Evolutionary conservation across 2,113 vertebrate genomes (phyloP), one percentile per base, ranked within the genome.

Genomic region (Gasterosteus aculeatus): DNA sequence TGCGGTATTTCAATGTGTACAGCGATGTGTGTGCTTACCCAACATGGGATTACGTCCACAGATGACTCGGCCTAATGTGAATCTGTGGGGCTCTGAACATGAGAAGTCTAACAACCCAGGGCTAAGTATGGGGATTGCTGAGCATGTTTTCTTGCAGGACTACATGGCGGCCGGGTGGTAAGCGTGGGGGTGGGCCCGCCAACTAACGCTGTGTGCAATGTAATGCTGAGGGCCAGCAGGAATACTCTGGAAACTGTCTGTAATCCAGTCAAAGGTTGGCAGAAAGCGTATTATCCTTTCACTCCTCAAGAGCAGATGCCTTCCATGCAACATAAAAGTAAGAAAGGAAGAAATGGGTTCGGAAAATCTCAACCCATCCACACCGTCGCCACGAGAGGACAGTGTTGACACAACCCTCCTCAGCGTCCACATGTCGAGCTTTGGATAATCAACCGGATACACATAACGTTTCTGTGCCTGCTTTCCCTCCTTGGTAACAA

Each of bases 401-500:
- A 18, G 58, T 16, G 7, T 51, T 22, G 7, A 8, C 46, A 53
- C 54, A 26, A 44, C 49, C 38, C 31, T 26, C 19, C 63, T 56
- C 51, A n/a, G 19, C 5, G 15, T 26, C 38, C 69, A 58, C 18
- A 14, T 73, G 75, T 71, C 64, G 29, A 49, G 77, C 51, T 51
- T 54, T 74, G 62, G 49, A 58, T 76, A 60, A 81, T 75, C 61
- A 60, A 85, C 58, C 46, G 51, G 71, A 84, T 69, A 72, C 73
- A 69, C 66, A 90, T 56, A 82, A 88, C 80, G 51, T 62, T 5
- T 29, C 29, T 56, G 56, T 72, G 82, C 88, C 58, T 82, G 71
- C 57, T 80, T 87, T 88, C 75, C 84, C 66, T 84, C 71, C 73
- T 70, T 82, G 67, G 78, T 70, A 85, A 89, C 85, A 87, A 80